phyloP scores from a whole-genome alignment of 2,888 invertebrate genomes.

The Drosophila aldrichi region DNA sequence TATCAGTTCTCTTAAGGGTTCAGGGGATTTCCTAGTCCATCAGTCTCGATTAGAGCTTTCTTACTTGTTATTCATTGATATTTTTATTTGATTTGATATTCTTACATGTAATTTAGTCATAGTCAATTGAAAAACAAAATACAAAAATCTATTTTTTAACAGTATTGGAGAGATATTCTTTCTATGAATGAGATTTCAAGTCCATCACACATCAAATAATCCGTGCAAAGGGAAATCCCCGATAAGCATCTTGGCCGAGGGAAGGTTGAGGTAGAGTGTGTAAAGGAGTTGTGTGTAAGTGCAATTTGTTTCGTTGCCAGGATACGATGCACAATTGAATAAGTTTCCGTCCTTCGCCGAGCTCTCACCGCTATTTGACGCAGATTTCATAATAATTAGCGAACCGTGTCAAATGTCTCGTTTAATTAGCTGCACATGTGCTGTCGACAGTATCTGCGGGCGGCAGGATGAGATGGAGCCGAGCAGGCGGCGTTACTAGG shows the following conservation, averaged over 20 bases:
- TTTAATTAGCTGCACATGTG: slow-evolving; percentile 45
- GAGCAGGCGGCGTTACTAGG: not conserved
- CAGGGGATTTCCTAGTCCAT: no score
- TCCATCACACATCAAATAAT: not conserved
- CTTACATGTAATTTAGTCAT: no score
- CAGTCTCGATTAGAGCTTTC: no score
- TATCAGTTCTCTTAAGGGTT: no score
- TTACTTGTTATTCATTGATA: no score
- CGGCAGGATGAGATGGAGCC: not conserved
- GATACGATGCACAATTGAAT: slow-evolving; percentile 15
- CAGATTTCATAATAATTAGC: slow-evolving; percentile 32
- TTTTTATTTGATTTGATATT: no score
- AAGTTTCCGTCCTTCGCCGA: not conserved
- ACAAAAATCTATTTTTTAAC: not conserved
- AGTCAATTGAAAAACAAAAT: not conserved
- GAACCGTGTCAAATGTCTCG: slow-evolving; percentile 40
- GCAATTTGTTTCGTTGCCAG: slow-evolving; percentile 8
- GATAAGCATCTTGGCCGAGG: not conserved
- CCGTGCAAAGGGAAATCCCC: not conserved
- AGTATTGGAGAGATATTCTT: not conserved
- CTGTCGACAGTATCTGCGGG: not conserved
- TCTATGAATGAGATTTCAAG: not conserved
- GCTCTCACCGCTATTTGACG: not conserved
- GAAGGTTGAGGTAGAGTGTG: no score
- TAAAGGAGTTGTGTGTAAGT: not conserved